Conservation (phyloP, 2,797 vertebrate genomes). For the Molossus alvarezi region DNA sequence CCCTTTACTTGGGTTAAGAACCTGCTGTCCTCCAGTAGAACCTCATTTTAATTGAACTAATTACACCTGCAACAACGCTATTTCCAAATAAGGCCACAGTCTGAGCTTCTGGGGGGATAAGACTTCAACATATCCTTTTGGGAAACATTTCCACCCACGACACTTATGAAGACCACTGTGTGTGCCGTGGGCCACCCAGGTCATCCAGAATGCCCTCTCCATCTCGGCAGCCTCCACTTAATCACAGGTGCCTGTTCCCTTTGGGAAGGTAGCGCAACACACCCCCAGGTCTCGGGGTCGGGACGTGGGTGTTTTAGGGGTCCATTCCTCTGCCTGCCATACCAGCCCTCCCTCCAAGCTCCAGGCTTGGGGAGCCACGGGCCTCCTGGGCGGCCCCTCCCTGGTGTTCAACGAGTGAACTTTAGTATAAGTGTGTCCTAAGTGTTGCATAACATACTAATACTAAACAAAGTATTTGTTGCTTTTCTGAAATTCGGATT, state of each 20-base stretch:
- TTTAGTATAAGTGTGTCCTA: neutral
- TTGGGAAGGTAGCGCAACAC: neutral
- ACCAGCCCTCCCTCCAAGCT: neutral
- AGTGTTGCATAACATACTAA: neutral
- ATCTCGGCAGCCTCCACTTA: neutral
- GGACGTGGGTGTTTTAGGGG: neutral
- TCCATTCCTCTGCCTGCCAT: neutral
- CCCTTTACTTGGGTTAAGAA: neutral
- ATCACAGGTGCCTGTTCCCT: neutral
- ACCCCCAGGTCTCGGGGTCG: too few species aligned
- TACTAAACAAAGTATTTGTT: neutral
- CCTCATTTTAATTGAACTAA: neutral
- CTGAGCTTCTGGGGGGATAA: neutral
- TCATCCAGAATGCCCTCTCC: neutral
- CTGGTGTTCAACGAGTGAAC: neutral
- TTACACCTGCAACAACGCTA: neutral
- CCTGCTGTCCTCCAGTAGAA: neutral
- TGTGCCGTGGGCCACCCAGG: neutral
- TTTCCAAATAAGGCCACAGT: neutral
- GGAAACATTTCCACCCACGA: neutral
- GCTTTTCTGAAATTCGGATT: neutral
- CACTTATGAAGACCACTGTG: neutral
- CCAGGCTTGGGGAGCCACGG: too few species aligned
- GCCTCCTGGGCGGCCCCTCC: neutral
- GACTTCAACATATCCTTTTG: neutral